Conservation (phyloP, 2,888 invertebrate species). For the Adelphocoris suturalis region DNA sequence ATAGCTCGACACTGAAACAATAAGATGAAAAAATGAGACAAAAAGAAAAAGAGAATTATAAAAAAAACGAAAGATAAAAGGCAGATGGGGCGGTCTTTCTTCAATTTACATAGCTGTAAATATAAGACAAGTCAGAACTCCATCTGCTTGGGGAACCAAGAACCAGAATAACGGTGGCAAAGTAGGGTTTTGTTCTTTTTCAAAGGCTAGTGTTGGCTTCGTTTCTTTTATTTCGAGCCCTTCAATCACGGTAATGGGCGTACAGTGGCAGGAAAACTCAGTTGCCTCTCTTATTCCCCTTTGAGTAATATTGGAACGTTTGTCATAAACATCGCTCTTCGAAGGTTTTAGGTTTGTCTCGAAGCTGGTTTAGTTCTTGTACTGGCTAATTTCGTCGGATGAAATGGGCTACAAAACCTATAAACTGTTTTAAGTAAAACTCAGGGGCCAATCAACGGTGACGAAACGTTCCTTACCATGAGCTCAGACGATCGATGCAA, state of each 20-base stretch:
- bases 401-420: too few relatives aligned
- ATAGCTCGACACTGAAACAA: conserved; percentile 11
- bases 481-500: too few relatives aligned
- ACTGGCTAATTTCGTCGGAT: not conserved
- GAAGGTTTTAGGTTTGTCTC: too few relatives aligned
- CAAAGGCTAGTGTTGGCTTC: not conserved
- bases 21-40: not conserved
- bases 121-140: not conserved
- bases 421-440: too few relatives aligned
- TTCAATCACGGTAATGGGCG: conserved; percentile 27
- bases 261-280: not conserved
- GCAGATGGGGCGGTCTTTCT: not conserved
- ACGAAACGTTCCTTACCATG: too few relatives aligned
- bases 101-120: conserved; percentile 45
- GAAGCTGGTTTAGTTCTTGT: too few relatives aligned
- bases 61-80: not conserved
- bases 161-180: conserved; percentile 49
- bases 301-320: too few relatives aligned
- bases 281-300: not conserved
- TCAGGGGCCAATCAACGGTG: too few relatives aligned
- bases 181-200: conserved; percentile 37
- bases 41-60: not conserved
- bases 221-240: not conserved
- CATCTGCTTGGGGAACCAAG: conserved; percentile 13
- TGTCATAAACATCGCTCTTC: too few relatives aligned